Conservation (phyloP, 2,113 vertebrate genomes). For the Theristicus caerulescens region DNA sequence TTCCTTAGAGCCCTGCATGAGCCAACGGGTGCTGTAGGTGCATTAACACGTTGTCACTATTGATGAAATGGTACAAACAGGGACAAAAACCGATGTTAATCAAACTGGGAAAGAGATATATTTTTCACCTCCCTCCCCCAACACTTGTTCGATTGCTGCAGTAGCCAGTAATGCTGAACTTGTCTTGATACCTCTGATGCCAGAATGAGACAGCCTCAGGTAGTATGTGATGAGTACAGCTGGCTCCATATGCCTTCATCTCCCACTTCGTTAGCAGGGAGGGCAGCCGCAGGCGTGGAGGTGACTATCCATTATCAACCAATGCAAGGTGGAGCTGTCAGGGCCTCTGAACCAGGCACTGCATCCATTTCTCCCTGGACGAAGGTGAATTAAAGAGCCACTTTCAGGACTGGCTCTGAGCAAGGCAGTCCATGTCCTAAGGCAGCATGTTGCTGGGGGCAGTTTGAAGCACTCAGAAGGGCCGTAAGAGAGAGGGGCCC, state of each 20-base stretch:
- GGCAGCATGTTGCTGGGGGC: background rate
- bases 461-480: background rate
- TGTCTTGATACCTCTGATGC: background rate
- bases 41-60: rapidly evolving
- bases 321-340: background rate
- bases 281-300: background rate
- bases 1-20: background rate
- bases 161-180: background rate
- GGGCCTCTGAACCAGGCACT: background rate
- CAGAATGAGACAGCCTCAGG: background rate
- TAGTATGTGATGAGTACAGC: background rate
- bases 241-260: background rate
- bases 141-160: background rate
- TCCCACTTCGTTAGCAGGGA: background rate
- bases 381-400: background rate
- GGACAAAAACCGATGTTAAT: background rate
- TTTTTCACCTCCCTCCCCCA: background rate
- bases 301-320: background rate
- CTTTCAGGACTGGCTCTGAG: background rate
- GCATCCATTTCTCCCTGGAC: background rate
- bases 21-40: background rate
- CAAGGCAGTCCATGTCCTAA: background rate
- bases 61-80: background rate
- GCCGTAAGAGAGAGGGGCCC: background rate
- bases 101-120: background rate